Base-by-base conservation (phyloP, 2,888 invertebrate genomes). In the Parelbella ahira region DNA sequence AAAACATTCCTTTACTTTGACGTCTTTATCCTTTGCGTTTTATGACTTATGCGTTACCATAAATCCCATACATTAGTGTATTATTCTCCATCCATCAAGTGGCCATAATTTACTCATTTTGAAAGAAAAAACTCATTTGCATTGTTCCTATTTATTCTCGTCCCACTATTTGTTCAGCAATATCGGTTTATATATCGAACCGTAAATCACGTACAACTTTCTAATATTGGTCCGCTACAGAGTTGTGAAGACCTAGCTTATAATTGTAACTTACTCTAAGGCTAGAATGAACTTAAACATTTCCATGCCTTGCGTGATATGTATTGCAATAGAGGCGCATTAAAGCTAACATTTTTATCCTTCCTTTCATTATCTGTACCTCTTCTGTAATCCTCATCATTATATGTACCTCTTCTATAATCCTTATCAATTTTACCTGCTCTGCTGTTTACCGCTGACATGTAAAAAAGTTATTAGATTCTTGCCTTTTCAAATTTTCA, bases 151-250 rank as follows among this genome's bases (percentile, higher is more conserved):
- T 34, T 37, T 11, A 45, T 25, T 48, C 32, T 43, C 37, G 41
- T 44, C 21, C 25, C 32, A 37, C 41, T 45, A 36, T 29, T 41
- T 41, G 15, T 30, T 39, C 37, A 44, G 30, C 25, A 24, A 43
- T 29, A 50, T 42, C 36, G 43, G 37, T 56, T 52, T 54, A 23
- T 29, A 61, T 49, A 58, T 55, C 60, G 66, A 77, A 73, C 76
- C 77, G 60, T 68, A 65, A 64, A 68, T 79, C 77, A 79, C 67
- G 84, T 77, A 83, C 86, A 86, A 86, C 84, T 87, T 87, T 87
- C 86, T 87, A 86, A 87, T 86, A 86, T 87, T 87, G 87, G 87
- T 87, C 87, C 87, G 70, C 87, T 86, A 86, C 83, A 70, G 70
- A 81, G 77, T 86, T 79, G 78, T 79, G 83, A 83, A 82, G 80